These are phyloP conservation scores for Eristalis intricaria DNA, from an alignment of 2,888 invertebrate genomes.

Conservation along the genomic window DNA sequence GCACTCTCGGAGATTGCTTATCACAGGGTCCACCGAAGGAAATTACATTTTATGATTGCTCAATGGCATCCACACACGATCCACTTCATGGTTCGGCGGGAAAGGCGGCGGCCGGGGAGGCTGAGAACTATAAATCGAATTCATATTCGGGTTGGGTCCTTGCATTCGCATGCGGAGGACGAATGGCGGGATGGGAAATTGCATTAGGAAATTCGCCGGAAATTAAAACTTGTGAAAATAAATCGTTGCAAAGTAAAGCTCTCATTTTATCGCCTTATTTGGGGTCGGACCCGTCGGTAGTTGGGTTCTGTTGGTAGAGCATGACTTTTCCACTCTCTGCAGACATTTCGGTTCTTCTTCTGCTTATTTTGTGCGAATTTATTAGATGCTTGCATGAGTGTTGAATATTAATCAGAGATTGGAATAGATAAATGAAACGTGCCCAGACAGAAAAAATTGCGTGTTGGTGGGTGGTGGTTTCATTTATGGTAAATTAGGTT, in stretches of 20 bases:
- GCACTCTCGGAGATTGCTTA: slow-evolving; percentile 44
- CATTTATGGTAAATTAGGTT: not conserved
- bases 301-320: slow-evolving; percentile 14
- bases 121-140: slow-evolving; percentile 42
- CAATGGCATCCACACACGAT: slow-evolving; percentile 43
- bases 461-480: not conserved
- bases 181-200: slow-evolving; percentile 76
- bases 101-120: not conserved
- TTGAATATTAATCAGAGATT: slow-evolving; percentile 70
- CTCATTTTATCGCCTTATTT: slow-evolving; percentile 35
- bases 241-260: slow-evolving; percentile 73
- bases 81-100: not conserved
- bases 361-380: slow-evolving; percentile 73
- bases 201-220: slow-evolving; percentile 79
- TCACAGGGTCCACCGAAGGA: slow-evolving; percentile 39
- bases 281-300: not conserved
- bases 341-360: slow-evolving; percentile 48
- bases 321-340: slow-evolving; percentile 43
- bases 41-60: slow-evolving; percentile 53
- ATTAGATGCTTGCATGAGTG: slow-evolving; percentile 75
- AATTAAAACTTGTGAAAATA: slow-evolving; percentile 79
- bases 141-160: slow-evolving; percentile 19
- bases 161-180: slow-evolving; percentile 42
- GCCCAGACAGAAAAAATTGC: slow-evolving; percentile 47
- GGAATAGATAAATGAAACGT: slow-evolving; percentile 35